Conservation (phyloP, 1,140 invertebrate genomes). For the Drosophila elegans region DNA sequence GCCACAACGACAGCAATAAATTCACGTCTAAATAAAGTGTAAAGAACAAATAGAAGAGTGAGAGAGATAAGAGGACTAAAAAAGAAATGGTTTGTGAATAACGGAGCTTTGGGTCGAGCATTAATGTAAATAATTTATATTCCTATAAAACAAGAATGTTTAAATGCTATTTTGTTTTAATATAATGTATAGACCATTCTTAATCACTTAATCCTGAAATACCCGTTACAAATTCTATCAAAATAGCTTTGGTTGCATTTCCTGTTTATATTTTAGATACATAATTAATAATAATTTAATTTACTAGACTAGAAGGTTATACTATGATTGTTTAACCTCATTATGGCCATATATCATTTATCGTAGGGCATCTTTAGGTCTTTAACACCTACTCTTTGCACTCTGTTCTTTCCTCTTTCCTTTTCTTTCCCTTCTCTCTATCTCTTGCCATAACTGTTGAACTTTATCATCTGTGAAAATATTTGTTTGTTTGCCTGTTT, state of each 20-base stretch:
- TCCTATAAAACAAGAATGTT: too few relatives aligned
- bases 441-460: conserved; percentile 42
- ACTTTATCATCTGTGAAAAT: conserved; percentile 83
- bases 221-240: too few relatives aligned
- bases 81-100: conserved; percentile 17
- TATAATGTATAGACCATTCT: too few relatives aligned
- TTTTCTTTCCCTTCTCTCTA: conserved; percentile 9
- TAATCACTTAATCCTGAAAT: too few relatives aligned
- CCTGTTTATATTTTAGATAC: too few relatives aligned
- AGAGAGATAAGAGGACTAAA: conserved; percentile 53
- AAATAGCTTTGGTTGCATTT: too few relatives aligned
- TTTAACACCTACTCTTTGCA: conserved; percentile 72
- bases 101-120: not conserved
- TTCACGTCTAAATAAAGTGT: conserved; percentile 82
- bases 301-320: not conserved
- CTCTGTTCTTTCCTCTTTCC: conserved; percentile 11
- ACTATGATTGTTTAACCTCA: not conserved
- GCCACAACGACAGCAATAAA: conserved; percentile 62
- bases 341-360: conserved; percentile 22
- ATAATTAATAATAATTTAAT: not conserved
- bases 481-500: conserved; percentile 79
- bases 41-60: conserved; percentile 73
- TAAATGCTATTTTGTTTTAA: not conserved
- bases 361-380: conserved; percentile 66
- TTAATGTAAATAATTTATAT: not conserved